These are phyloP conservation scores for Protula sp. DNA, from an alignment of 2,888 invertebrate species.

Conservation along the genomic window DNA sequence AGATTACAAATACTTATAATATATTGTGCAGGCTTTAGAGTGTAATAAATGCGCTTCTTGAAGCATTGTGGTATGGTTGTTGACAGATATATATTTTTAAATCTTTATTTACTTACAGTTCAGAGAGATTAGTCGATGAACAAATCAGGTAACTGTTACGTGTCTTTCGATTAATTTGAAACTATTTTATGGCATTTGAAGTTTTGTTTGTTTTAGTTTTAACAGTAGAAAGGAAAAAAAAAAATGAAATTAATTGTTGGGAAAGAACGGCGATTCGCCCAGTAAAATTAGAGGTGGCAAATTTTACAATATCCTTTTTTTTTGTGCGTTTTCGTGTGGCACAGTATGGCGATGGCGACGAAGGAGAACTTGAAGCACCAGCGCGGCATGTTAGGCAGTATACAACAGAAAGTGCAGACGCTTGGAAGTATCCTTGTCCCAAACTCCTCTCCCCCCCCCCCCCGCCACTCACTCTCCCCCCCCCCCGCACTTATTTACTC, in stretches of 20 bases:
- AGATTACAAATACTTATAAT: background rate
- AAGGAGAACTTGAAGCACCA: constrained; percentile 88
- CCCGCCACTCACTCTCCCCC: no score
- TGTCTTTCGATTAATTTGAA: background rate
- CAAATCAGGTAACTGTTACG: constrained; percentile 68
- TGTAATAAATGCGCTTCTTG: background rate
- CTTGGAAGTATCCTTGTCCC: constrained; percentile 68
- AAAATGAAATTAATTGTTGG: no score
- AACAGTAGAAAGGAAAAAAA: no score
- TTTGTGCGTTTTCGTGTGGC: no score
- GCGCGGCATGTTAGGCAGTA: constrained; percentile 78
- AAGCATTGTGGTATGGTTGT: background rate
- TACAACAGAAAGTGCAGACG: constrained; percentile 89
- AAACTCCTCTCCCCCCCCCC: no score
- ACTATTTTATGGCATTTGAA: no score
- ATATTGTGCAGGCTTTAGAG: background rate
- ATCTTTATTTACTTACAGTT: constrained; percentile 61
- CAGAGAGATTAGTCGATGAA: constrained; percentile 87
- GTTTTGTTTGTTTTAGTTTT: no score
- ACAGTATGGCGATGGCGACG: constrained; percentile 88
- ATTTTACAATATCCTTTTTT: background rate
- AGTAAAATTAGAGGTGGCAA: no score
- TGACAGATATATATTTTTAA: background rate
- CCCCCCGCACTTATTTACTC: no score
- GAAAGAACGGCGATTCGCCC: no score